Conservation (phyloP, 1,140 invertebrate genomes). For the Drosophila arizonae region DNA sequence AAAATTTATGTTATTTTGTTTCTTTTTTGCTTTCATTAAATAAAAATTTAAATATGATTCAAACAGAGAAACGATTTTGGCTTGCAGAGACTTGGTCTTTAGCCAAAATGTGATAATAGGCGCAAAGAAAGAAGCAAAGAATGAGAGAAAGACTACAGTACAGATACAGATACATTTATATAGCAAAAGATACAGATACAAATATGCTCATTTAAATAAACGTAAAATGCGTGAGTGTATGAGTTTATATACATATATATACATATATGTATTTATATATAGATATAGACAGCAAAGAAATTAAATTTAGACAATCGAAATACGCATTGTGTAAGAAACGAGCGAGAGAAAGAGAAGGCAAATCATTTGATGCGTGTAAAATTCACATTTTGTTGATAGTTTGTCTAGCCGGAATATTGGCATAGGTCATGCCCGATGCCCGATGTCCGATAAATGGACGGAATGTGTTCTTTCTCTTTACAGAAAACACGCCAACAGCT, state of each 20-base stretch:
- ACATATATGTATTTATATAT: background rate
- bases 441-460: slow-evolving; percentile 5
- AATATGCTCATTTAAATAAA: slow-evolving; percentile 1
- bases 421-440: slow-evolving; percentile 52
- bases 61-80: slow-evolving; percentile 25
- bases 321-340: slow-evolving; percentile 53
- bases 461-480: slow-evolving; percentile 9
- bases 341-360: slow-evolving; percentile 10
- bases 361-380: background rate
- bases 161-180: slow-evolving; percentile 3
- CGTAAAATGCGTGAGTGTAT: background rate
- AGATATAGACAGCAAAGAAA: slow-evolving; percentile 37
- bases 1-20: background rate
- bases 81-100: slow-evolving; percentile 31
- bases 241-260: background rate
- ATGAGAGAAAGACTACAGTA: slow-evolving; percentile 11
- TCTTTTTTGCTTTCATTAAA: slow-evolving; percentile 30
- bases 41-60: slow-evolving; percentile 1
- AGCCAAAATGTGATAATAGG: slow-evolving; percentile 51
- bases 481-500: slow-evolving; percentile 12
- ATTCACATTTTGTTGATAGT: slow-evolving; percentile 2
- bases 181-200: slow-evolving; percentile 10
- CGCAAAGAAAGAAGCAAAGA: slow-evolving; percentile 14
- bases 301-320: slow-evolving; percentile 58
- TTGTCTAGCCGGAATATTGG: slow-evolving; percentile 31